Percentiles rank a stretch among this genome's conserved stretches.
phyloP scores from a whole-genome alignment of 2,888 invertebrate genomes.

The Drosophila neonasuta region DNA sequence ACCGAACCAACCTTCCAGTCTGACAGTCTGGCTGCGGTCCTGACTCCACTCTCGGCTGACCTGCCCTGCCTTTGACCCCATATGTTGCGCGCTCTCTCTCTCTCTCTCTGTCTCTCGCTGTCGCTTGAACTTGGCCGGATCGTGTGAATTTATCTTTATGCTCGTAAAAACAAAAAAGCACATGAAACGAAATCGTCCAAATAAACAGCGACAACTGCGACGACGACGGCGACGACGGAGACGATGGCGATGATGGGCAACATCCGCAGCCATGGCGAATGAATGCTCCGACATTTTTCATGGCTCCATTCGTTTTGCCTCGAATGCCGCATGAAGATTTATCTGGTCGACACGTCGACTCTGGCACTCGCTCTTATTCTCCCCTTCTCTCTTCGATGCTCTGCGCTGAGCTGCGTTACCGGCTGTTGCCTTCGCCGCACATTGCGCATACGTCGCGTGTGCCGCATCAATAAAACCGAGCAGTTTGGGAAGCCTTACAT shows the following conservation, averaged over 20 bases:
- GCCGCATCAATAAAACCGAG: constrained; percentile 68
- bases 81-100: not conserved
- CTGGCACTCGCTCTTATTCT: not conserved
- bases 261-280: constrained; percentile 43
- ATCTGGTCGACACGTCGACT: constrained; percentile 52
- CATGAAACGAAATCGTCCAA: constrained; percentile 66
- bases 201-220: constrained; percentile 63
- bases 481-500: constrained; percentile 63
- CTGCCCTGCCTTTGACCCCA: constrained; percentile 1
- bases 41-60: not conserved
- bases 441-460: constrained; percentile 61
- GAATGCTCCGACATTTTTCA: constrained; percentile 71
- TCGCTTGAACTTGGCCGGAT: constrained; percentile 49
- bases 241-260: constrained; percentile 45
- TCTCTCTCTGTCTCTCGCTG: not conserved
- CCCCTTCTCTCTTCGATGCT: not conserved
- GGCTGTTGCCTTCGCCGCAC: constrained; percentile 42
- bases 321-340: constrained; percentile 64
- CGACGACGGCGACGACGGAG: constrained; percentile 25
- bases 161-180: constrained; percentile 68
- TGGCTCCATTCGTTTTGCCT: constrained; percentile 61
- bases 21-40: constrained; percentile 4
- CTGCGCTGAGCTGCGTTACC: constrained; percentile 8
- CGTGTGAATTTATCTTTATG: constrained; percentile 74
- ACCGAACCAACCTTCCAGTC: constrained; percentile 4